phyloP scores from a whole-genome alignment of 2,113 vertebrate species.

The Colistium nudipinnis region DNA sequence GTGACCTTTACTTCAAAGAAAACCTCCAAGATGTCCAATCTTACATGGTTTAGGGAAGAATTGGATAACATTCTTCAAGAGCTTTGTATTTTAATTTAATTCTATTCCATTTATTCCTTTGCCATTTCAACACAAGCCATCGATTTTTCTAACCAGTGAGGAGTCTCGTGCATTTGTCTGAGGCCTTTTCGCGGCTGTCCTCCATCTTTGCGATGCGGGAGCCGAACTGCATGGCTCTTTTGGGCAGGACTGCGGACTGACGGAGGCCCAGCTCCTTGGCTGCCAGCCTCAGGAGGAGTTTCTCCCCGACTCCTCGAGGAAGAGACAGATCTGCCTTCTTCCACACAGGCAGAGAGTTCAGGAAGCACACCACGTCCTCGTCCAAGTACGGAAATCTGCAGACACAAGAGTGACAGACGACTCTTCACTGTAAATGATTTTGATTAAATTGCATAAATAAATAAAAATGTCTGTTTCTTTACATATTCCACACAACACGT shows the following conservation, averaged over 20 bases:
- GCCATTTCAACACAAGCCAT: background rate
- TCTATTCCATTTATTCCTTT: background rate
- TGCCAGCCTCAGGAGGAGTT: conserved; percentile 88
- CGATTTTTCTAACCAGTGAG: conserved; percentile 48
- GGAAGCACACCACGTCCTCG: conserved; percentile 91
- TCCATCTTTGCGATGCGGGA: conserved; percentile 96
- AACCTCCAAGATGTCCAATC: conserved; percentile 60
- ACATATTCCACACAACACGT: background rate
- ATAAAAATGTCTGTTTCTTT: background rate
- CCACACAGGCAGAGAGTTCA: conserved; percentile 88
- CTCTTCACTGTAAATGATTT: background rate
- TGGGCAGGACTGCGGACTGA: conserved; percentile 85
- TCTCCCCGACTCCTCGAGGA: conserved; percentile 92
- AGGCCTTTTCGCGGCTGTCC: conserved; percentile 86
- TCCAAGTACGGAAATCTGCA: conserved; percentile 95
- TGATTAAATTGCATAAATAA: background rate
- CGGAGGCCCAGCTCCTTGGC: conserved; percentile 86
- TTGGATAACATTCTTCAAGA: no score
- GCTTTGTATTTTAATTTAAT: background rate
- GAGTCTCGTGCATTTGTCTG: conserved; percentile 89
- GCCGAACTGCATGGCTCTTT: conserved; percentile 96
- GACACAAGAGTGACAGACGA: background rate
- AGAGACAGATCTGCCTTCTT: conserved; percentile 89
- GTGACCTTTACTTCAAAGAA: conserved; percentile 82
- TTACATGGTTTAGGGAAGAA: conserved; percentile 75